Evolutionary conservation across 2,113 vertebrate genomes (phyloP).

Genomic region (Halichoeres trimaculatus): DNA sequence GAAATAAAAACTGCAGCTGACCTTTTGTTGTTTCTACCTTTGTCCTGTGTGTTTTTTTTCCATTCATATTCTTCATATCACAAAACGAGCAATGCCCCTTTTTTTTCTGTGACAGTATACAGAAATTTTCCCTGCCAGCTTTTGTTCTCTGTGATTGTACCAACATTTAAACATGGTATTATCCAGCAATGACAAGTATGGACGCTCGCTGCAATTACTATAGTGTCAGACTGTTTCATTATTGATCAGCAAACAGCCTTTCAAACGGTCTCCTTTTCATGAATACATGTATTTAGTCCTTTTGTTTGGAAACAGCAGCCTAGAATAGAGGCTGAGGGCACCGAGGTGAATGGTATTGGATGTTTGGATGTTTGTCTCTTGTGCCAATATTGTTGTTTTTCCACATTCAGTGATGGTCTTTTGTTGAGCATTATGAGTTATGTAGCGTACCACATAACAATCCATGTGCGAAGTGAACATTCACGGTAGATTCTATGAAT

Average conservation of each 20-base stretch:
- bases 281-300: conserved; percentile 62
- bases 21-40: conserved; percentile 45
- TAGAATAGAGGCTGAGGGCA: conserved; percentile 60
- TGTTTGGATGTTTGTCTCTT: conserved; percentile 57
- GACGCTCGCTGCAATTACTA: conserved; percentile 43
- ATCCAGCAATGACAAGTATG: conserved; percentile 59
- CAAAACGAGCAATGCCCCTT: conserved; percentile 32
- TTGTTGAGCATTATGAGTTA: conserved; percentile 28
- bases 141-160: conserved; percentile 35
- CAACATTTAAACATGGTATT: conserved; percentile 55
- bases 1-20: conserved; percentile 58
- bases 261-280: conserved; percentile 67
- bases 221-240: conserved; percentile 58
- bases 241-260: conserved; percentile 65
- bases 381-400: conserved; percentile 43
- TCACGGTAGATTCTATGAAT: no score
- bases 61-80: conserved; percentile 31
- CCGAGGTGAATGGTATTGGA: conserved; percentile 49
- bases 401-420: conserved; percentile 34
- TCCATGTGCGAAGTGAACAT: no score
- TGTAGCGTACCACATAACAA: background rate
- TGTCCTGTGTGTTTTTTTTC: conserved; percentile 4
- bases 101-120: conserved; percentile 8
- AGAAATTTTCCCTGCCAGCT: conserved; percentile 24
- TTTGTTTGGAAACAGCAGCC: conserved; percentile 62